Percentiles rank a stretch among this genome's conserved stretches.
Conservation (phyloP, 2,797 vertebrate genomes). For the Odontamblyopus rebecca region DNA sequence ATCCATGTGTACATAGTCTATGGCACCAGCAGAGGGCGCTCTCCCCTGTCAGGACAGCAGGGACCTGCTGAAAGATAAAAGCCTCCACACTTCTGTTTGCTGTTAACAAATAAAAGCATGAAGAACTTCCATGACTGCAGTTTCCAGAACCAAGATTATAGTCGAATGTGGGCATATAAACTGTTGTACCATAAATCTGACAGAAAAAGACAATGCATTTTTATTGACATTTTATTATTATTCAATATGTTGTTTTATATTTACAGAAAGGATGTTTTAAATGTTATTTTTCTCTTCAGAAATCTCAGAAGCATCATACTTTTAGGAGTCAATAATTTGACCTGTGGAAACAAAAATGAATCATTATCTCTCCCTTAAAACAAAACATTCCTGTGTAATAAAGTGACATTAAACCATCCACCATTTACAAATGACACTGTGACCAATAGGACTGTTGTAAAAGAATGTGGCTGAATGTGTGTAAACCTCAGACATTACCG, state of each 20-base stretch:
- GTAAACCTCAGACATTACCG: conserved; percentile 67
- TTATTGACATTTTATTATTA: neutral
- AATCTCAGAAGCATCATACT: neutral
- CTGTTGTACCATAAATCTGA: too few relatives aligned
- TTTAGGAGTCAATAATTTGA: conserved; percentile 57
- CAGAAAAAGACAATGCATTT: neutral
- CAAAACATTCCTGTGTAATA: neutral
- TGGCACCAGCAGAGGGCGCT: neutral
- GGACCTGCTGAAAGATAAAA: neutral
- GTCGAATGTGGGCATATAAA: too few relatives aligned
- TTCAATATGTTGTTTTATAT: neutral
- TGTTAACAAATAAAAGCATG: conserved; percentile 40
- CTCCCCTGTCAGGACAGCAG: conserved; percentile 33
- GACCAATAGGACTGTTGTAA: neutral
- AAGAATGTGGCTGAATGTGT: neutral
- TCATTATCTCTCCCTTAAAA: too few relatives aligned
- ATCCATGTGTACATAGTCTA: neutral
- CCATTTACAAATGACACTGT: neutral
- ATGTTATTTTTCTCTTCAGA: neutral
- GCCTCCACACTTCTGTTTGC: neutral
- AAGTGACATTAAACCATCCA: neutral
- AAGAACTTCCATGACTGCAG: neutral
- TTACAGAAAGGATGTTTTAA: neutral
- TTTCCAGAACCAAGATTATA: conserved; percentile 15
- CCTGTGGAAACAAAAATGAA: conserved; percentile 62